Evolutionary conservation across 2,797 vertebrate species (phyloP).

Genomic region (Garrulus glandarius): DNA sequence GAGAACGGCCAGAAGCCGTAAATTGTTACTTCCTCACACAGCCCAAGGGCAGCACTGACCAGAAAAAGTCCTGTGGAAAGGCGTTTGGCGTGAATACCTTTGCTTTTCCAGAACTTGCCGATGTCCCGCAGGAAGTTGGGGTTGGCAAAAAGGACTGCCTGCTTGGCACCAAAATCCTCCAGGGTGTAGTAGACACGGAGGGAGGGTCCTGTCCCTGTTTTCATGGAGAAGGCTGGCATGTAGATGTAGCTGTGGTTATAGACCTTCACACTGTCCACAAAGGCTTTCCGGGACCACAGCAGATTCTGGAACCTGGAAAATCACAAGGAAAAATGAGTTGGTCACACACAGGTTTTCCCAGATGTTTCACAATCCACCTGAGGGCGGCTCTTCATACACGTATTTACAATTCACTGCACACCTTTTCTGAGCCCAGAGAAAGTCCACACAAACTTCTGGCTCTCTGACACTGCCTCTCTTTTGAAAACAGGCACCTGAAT

Average conservation of each 20-base stretch:
- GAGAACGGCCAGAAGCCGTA: slow-evolving; percentile 98
- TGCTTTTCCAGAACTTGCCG: slow-evolving; percentile 93
- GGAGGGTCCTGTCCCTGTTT: slow-evolving; percentile 88
- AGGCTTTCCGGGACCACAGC: slow-evolving; percentile 90
- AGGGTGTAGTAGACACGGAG: slow-evolving; percentile 89
- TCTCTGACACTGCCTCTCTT: not conserved
- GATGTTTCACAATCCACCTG: not conserved
- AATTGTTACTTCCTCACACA: slow-evolving; percentile 92
- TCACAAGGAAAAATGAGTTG: not conserved
- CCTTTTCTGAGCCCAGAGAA: not conserved
- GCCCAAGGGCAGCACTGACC: slow-evolving; percentile 89
- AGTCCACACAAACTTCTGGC: not conserved
- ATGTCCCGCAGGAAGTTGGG: slow-evolving; percentile 90
- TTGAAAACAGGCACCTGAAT: not conserved
- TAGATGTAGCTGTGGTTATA: slow-evolving; percentile 94
- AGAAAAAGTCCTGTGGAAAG: slow-evolving; percentile 95
- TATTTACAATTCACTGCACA: not conserved
- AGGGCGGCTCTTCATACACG: not conserved
- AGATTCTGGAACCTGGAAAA: slow-evolving; percentile 90
- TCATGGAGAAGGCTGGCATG: slow-evolving; percentile 98
- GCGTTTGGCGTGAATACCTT: slow-evolving; percentile 87
- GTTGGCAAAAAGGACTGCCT: slow-evolving; percentile 93
- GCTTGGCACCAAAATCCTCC: slow-evolving; percentile 85
- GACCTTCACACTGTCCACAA: slow-evolving; percentile 90
- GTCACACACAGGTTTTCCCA: not conserved